A percentile compares a stretch with the other conserved stretches of the same genome.
These are phyloP conservation scores for Scaptomyza montana DNA, from an alignment of 1,140 invertebrate genomes.

Conservation along the genomic window DNA sequence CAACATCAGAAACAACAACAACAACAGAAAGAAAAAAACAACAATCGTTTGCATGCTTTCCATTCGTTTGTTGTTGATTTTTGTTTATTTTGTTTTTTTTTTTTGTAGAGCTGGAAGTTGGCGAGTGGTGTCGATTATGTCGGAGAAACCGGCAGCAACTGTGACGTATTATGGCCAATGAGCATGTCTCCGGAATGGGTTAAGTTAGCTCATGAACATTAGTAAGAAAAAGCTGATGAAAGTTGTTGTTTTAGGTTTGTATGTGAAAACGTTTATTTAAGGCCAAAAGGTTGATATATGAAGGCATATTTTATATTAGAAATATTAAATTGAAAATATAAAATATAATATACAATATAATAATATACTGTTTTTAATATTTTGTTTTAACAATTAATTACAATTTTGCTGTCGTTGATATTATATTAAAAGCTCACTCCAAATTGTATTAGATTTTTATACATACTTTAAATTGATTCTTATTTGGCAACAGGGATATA, in stretches of 20 bases:
- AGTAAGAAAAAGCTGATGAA: conserved; percentile 66
- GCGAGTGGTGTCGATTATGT: conserved; percentile 25
- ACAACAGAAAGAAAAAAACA: conserved; percentile 7
- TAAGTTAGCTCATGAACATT: conserved; percentile 44
- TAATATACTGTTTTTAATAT: too few relatives aligned
- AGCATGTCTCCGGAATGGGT: conserved; percentile 51
- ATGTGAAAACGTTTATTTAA: too few relatives aligned
- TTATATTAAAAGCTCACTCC: too few relatives aligned
- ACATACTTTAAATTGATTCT: too few relatives aligned
- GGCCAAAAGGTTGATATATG: too few relatives aligned
- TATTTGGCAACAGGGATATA: too few relatives aligned
- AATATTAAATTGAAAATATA: too few relatives aligned
- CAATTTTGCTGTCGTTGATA: too few relatives aligned
- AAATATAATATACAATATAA: too few relatives aligned
- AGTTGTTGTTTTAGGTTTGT: conserved; percentile 8
- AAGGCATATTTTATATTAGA: too few relatives aligned
- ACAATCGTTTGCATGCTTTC: conserved; percentile 44
- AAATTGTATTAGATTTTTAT: too few relatives aligned
- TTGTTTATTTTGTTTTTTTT: conserved; percentile 63
- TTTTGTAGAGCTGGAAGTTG: conserved; percentile 40
- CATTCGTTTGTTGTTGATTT: conserved; percentile 43
- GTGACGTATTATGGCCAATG: conserved; percentile 76
- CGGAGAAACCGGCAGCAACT: conserved; percentile 48
- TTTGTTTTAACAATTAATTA: too few relatives aligned
- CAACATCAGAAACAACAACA: conserved; percentile 27